These are phyloP conservation scores for Heliconius charithonia DNA, from an alignment of 2,888 invertebrate species.

Conservation along the genomic window DNA sequence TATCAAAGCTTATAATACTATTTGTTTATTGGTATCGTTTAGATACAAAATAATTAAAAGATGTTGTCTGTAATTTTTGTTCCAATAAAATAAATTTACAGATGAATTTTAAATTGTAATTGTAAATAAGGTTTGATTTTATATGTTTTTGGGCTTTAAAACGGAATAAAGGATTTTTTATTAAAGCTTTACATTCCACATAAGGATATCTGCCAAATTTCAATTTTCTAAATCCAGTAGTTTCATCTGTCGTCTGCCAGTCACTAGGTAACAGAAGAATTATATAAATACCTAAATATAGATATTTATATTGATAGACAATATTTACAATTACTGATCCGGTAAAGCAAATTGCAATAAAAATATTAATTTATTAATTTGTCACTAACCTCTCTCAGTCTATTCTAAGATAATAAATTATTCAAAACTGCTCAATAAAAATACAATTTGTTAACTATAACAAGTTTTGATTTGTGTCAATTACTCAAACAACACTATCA, in stretches of 20 bases:
- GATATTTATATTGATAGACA: background rate
- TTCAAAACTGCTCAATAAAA: conserved; percentile 6
- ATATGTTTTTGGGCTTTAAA: background rate
- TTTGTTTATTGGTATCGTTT: background rate
- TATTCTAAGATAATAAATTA: conserved; percentile 4
- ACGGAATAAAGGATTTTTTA: background rate
- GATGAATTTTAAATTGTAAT: background rate
- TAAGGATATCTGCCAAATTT: too few relatives aligned
- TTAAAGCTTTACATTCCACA: too few relatives aligned
- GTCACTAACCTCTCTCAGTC: background rate
- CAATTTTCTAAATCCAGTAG: too few relatives aligned
- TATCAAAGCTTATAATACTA: background rate
- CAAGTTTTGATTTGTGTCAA: background rate
- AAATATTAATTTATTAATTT: background rate
- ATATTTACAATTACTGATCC: background rate
- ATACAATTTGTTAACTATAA: background rate
- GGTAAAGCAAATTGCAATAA: background rate
- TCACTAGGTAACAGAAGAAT: too few relatives aligned
- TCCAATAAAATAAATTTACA: background rate
- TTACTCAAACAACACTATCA: conserved; percentile 5
- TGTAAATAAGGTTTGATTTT: background rate
- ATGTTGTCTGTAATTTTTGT: background rate
- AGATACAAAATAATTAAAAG: background rate
- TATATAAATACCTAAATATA: too few relatives aligned
- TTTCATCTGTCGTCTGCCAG: too few relatives aligned